Conservation (phyloP, 1,140 invertebrate genomes). For the Hylyphantes graminicola region DNA sequence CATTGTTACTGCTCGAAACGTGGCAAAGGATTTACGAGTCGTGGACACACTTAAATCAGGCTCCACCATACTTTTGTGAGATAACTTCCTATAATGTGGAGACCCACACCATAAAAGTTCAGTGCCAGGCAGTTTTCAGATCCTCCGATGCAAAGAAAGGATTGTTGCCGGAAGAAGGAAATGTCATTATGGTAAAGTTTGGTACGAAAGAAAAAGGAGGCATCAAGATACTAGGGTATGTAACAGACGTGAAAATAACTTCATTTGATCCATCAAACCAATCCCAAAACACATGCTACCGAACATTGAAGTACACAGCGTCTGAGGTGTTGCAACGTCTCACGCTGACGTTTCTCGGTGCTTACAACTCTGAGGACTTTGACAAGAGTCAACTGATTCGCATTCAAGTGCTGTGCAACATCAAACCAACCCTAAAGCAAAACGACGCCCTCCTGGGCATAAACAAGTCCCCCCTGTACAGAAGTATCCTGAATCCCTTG, state of each 20-base stretch:
- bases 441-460: slow-evolving; percentile 40
- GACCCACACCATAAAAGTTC: slow-evolving; percentile 13
- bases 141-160: not conserved
- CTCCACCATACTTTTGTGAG: slow-evolving; percentile 26
- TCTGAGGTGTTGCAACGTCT: slow-evolving; percentile 23
- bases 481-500: slow-evolving; percentile 47
- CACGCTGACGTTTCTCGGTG: slow-evolving; percentile 21
- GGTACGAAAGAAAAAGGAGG: slow-evolving; percentile 20
- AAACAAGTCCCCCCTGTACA: slow-evolving; percentile 17
- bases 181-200: slow-evolving; percentile 48
- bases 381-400: slow-evolving; percentile 24
- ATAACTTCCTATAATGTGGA: not conserved
- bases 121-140: slow-evolving; percentile 27
- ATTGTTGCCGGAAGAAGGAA: slow-evolving; percentile 41
- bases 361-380: slow-evolving; percentile 27
- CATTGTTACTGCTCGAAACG: slow-evolving; percentile 43
- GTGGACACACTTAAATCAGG: slow-evolving; percentile 36
- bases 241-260: slow-evolving; percentile 17
- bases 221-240: slow-evolving; percentile 46
- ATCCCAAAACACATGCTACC: not conserved
- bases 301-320: not conserved
- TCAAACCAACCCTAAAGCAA: slow-evolving; percentile 41
- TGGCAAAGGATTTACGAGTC: slow-evolving; percentile 54
- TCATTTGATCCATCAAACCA: not conserved
- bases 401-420: slow-evolving; percentile 32